Evolutionary conservation across 2,113 vertebrate species (phyloP), one percentile per base, ranked within the genome.

Genomic region (Notiomystis cincta): DNA sequence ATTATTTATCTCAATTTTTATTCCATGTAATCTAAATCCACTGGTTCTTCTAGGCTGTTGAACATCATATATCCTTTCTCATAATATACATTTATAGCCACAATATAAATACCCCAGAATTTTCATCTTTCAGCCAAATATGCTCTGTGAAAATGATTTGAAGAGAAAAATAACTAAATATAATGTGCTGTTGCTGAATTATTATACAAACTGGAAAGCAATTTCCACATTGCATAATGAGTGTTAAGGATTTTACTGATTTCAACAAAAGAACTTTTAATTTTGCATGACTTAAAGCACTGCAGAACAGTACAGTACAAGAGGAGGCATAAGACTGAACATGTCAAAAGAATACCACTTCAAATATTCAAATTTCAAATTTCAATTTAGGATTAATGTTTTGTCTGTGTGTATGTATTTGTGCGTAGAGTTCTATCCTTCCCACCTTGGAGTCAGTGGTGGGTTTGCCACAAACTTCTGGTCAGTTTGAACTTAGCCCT

Each of bases 41-140:
- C 37, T 22, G 64, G 60, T 64, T 78, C 23, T 75, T 83, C 62
- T 85, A 89, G 79, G 64, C 47, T 87, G 48, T 56, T 82, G 81
- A 94, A 90, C 38, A 84, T 38, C 40, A 81, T 24, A 48, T 24
- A 71, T 48, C 38, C 30, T 71, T 91, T 83, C 33, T 85, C 53
- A 64, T 5, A 80, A 54, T 15, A 82, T 8, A 81, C 4, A 86
- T 77, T 89, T 53, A 89, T 23, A 72, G 76, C 10, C 76, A 82
- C 58, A 87, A 51, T 60, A 92, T 37, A 79, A 83, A 90, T 57
- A 94, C 23, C 23, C 20, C 57, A 54, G 82, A 72, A 69, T 77
- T 80, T 93, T 94, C 53, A 96, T 62, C 90, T 96, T 89, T 87
- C 50, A 91, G 75, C 25, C 93, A 88, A 60, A 85, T 40, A 62